Evolutionary conservation across 2,888 invertebrate genomes (phyloP).

Genomic region (Bombyx huttoni): DNA sequence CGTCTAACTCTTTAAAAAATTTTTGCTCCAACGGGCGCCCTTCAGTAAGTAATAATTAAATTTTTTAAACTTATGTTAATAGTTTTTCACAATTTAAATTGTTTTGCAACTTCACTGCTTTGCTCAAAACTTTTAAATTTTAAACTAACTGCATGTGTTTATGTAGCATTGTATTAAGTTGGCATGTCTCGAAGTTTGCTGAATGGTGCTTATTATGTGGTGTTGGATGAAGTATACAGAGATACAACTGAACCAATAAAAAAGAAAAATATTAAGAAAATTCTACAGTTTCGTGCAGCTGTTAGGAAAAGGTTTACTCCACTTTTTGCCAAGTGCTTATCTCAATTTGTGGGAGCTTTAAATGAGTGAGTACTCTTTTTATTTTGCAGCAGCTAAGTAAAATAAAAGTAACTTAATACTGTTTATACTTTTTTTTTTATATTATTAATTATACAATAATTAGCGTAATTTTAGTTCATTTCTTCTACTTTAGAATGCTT

Average conservation of each 20-base stretch:
- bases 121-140: not conserved
- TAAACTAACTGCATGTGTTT: slow-evolving; percentile 2
- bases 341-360: slow-evolving; percentile 17
- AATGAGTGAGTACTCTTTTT: slow-evolving; percentile 23
- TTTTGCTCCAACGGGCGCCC: not conserved
- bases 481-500: too few relatives aligned
- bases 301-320: slow-evolving; percentile 38
- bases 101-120: not conserved
- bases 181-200: slow-evolving; percentile 76
- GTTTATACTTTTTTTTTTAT: too few relatives aligned
- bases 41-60: not conserved
- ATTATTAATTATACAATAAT: too few relatives aligned
- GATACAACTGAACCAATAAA: slow-evolving; percentile 72
- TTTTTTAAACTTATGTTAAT: not conserved
- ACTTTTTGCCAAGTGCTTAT: slow-evolving; percentile 19
- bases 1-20: not conserved
- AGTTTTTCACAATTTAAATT: not conserved
- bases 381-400: not conserved
- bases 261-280: slow-evolving; percentile 72
- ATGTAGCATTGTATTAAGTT: slow-evolving; percentile 27
- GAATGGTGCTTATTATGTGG: slow-evolving; percentile 75
- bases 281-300: slow-evolving; percentile 61
- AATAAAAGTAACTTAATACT: too few relatives aligned
- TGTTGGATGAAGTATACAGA: slow-evolving; percentile 76
- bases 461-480: too few relatives aligned